These are phyloP conservation scores for Volucella zonaria DNA, from an alignment of 2,888 invertebrate genomes.

Conservation along the genomic window DNA sequence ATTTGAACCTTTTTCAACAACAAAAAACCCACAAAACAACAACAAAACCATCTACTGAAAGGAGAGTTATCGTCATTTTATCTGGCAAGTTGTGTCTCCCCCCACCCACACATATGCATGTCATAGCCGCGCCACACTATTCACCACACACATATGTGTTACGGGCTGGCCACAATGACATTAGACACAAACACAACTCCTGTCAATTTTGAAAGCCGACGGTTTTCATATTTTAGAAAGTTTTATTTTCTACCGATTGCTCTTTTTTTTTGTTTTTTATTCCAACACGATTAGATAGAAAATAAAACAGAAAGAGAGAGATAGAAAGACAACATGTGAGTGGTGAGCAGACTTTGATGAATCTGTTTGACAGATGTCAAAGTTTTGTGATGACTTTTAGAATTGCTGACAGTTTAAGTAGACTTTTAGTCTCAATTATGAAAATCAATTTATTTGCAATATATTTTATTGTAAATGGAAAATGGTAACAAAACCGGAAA, in stretches of 20 bases:
- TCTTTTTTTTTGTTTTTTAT: neutral
- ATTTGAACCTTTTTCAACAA: constrained; percentile 52
- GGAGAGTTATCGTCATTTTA: constrained; percentile 72
- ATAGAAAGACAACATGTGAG: no score
- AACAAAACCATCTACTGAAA: neutral
- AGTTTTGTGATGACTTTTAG: constrained; percentile 2
- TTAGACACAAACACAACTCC: constrained; percentile 52
- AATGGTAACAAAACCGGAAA: no score
- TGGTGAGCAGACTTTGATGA: neutral
- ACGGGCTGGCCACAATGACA: constrained; percentile 50
- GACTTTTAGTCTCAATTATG: neutral
- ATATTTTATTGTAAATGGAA: no score
- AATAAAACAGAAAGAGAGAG: no score
- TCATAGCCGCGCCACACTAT: constrained; percentile 8
- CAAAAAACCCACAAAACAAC: constrained; percentile 27
- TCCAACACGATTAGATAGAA: neutral
- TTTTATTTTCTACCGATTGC: constrained; percentile 10
- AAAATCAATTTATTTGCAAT: neutral
- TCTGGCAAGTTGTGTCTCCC: constrained; percentile 66
- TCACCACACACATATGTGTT: constrained; percentile 35
- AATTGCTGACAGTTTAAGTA: neutral
- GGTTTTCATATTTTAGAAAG: constrained; percentile 28
- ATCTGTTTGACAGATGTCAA: constrained; percentile 60
- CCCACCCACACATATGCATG: constrained; percentile 56
- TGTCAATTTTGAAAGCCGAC: constrained; percentile 67